Base-by-base conservation (phyloP, 2,797 vertebrate genomes). In the Xerus rutilus region DNA sequence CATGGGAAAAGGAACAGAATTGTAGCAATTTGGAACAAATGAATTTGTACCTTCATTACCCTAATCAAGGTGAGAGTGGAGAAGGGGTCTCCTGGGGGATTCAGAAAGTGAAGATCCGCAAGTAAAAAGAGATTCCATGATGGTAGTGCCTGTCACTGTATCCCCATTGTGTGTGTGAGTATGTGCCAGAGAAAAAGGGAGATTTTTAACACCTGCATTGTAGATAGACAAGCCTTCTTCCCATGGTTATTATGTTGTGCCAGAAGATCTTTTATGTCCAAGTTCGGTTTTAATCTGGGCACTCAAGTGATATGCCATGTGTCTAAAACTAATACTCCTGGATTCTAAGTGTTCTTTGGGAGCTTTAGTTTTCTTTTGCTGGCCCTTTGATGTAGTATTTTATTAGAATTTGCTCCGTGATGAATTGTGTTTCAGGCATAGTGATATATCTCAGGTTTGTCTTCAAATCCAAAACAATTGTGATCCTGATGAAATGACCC, bases 401-500 rank as follows among this genome's bases (percentile, higher is more conserved):
- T 78, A 85, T 49, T 84, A 32, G 54, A 49, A 5, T 47, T 95
- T 62, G 4, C 65, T 93, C 72, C 82, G 11, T 94, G 86, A 88
- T 89, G 52, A 95, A 87, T 83, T 96, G 17, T 91, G 18, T 89
- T 96, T 96, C 52, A 49, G 57, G 45, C 35, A 0, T 25, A 82
- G 30, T 86, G 69, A 39, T 11, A 4, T 81, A 57, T 70, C 54
- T 25, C 20, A 57, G 15, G 64, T 96, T 82, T 81, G 7, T 86
- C 73, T 84, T 94, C 64, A 88, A 64, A 47, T 82, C 94, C 89
- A 57, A 15, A 77, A 11, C 30, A 6, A 0, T 74, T 84, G 15
- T 86, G 8, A 84, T 94, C 73, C n/a, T 89, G 30, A 94, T 85
- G 91, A 96, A 95, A 91, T 92, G 17, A 32, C 28, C 69, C 15